Evolutionary conservation across 2,113 vertebrate genomes (phyloP).

Genomic region (Indicator maculatus): DNA sequence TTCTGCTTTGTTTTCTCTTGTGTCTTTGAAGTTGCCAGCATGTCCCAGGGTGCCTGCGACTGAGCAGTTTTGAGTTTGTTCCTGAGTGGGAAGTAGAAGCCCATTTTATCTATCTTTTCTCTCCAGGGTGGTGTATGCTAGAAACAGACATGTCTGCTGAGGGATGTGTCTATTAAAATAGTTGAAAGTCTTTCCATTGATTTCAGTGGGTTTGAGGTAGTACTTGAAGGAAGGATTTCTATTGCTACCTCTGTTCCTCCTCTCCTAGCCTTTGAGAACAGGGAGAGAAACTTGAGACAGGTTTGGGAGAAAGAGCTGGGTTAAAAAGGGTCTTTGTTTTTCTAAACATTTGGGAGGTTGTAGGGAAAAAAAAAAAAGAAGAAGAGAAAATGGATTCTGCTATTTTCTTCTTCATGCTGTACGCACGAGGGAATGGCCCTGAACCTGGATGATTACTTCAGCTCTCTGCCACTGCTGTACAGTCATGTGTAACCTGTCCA

Average conservation of each 20-base stretch:
- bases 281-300: background rate
- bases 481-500: background rate
- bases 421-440: background rate
- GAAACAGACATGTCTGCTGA: background rate
- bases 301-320: background rate
- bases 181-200: background rate
- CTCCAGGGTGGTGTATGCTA: background rate
- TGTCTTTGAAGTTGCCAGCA: background rate
- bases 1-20: background rate
- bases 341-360: background rate
- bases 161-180: background rate
- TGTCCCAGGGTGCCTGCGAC: background rate
- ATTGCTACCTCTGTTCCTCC: background rate
- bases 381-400: background rate
- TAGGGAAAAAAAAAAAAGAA: background rate
- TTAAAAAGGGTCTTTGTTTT: background rate
- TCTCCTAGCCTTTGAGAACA: background rate
- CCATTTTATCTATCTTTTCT: background rate
- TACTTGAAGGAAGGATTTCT: background rate
- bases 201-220: background rate
- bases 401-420: background rate
- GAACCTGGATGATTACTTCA: background rate
- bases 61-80: background rate
- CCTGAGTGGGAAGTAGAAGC: background rate
- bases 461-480: accelerated